A percentile compares a stretch with the other conserved stretches of the same genome.
phyloP scores from a whole-genome alignment of 2,888 invertebrate genomes.

The Troilus luridus region DNA sequence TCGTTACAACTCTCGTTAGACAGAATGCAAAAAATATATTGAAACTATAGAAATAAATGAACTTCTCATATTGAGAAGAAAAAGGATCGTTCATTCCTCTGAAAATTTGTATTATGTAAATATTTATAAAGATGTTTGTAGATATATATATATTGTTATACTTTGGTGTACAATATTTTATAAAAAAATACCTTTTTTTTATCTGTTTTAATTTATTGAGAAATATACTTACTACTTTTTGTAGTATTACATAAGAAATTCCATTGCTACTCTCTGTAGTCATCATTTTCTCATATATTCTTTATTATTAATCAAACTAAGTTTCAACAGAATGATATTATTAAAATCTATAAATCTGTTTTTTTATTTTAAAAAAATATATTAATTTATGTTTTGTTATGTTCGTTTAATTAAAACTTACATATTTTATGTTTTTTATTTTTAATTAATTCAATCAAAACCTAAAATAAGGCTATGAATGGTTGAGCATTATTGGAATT shows the following conservation, averaged over 20 bases:
- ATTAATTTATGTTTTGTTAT: not conserved
- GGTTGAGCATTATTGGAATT: not conserved
- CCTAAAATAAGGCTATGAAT: not conserved
- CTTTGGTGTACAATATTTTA: conserved; percentile 13
- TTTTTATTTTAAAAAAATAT: not conserved
- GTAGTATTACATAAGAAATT: not conserved
- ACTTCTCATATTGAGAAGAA: conserved; percentile 49
- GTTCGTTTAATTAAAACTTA: not conserved
- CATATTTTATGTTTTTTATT: not conserved
- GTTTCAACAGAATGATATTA: not conserved
- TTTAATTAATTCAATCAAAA: not conserved
- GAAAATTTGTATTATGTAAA: conserved; percentile 40
- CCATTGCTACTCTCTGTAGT: not conserved
- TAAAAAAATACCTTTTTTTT: not conserved
- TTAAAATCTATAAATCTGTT: not conserved
- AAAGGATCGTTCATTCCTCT: conserved; percentile 37
- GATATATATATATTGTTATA: conserved; percentile 43
- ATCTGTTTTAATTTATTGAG: not conserved
- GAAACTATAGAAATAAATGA: conserved; percentile 35
- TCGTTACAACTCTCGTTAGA: not conserved
- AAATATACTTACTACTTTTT: not conserved
- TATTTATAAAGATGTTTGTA: conserved; percentile 45
- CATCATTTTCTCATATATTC: not conserved
- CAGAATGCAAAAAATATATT: not conserved
- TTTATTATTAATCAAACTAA: not conserved